Conservation (phyloP, 2,113 vertebrate species). For the Passer montanus region DNA sequence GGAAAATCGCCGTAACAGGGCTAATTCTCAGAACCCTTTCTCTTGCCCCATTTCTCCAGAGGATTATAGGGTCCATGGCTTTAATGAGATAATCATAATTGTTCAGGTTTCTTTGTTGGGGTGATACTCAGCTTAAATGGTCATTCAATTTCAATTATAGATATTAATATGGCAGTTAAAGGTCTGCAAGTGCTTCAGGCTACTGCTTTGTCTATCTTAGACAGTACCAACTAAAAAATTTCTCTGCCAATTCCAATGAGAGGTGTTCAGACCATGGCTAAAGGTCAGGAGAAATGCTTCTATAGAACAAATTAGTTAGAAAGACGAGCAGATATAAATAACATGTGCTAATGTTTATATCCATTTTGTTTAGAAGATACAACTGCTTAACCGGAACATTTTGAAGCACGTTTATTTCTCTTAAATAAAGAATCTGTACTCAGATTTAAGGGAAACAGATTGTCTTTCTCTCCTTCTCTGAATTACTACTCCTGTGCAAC, state of each 20-base stretch:
- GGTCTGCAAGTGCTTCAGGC: conserved; percentile 34
- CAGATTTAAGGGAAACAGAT: neutral
- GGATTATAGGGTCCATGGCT: neutral
- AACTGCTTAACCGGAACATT: neutral
- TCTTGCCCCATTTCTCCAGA: neutral
- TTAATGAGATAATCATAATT: conserved; percentile 26
- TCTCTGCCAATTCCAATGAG: neutral
- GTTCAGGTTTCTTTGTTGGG: conserved; percentile 44
- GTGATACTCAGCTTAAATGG: conserved; percentile 47
- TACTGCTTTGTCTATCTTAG: neutral
- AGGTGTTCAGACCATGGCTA: neutral
- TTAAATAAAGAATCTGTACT: neutral
- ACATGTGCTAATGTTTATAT: neutral
- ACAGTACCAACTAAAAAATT: neutral
- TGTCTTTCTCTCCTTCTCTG: neutral
- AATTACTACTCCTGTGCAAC: neutral
- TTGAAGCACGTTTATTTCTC: neutral
- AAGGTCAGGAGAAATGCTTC: conserved; percentile 4
- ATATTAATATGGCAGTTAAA: conserved; percentile 38
- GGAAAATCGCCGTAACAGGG: conserved; percentile 26
- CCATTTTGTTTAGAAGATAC: neutral
- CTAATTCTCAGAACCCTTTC: conserved; percentile 8
- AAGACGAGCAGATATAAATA: neutral
- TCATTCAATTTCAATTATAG: conserved; percentile 45
- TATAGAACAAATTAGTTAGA: neutral